Conservation (phyloP, 1,140 invertebrate species). For the Daktulosphaira vitifoliae region DNA sequence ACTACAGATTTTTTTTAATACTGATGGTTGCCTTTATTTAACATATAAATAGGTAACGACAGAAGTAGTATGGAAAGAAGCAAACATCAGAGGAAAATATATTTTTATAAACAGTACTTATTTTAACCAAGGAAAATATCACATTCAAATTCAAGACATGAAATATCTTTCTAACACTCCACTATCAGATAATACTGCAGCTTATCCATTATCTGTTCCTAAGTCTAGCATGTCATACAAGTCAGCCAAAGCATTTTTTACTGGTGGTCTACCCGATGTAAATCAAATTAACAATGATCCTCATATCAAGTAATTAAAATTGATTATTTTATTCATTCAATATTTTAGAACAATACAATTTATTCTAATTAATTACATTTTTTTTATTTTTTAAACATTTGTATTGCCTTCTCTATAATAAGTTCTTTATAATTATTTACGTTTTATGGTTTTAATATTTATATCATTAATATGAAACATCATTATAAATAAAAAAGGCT, state of each 20-base stretch:
- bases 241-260: background rate
- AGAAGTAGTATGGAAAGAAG: constrained; percentile 21
- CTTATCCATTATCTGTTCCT: background rate
- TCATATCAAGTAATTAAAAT: constrained; percentile 10
- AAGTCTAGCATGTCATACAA: constrained; percentile 24
- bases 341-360: no score
- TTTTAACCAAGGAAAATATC: constrained; percentile 24
- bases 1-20: no score
- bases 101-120: constrained; percentile 8
- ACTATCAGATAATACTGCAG: constrained; percentile 9
- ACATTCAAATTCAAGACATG: constrained; percentile 6
- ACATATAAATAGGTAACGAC: background rate
- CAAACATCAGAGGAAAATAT: constrained; percentile 13
- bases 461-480: no score
- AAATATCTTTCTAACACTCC: constrained; percentile 1
- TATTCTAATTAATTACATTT: no score
- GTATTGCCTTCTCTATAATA: no score
- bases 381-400: no score
- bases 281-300: background rate
- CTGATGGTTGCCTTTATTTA: background rate
- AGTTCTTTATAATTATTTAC: no score
- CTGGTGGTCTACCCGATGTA: constrained; percentile 7
- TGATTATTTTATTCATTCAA: no score
- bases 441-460: no score
- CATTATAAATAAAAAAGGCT: no score